A percentile compares a stretch with the other conserved stretches of the same genome.
Conservation (phyloP, 2,888 invertebrate species). For the Dusona sp. region DNA sequence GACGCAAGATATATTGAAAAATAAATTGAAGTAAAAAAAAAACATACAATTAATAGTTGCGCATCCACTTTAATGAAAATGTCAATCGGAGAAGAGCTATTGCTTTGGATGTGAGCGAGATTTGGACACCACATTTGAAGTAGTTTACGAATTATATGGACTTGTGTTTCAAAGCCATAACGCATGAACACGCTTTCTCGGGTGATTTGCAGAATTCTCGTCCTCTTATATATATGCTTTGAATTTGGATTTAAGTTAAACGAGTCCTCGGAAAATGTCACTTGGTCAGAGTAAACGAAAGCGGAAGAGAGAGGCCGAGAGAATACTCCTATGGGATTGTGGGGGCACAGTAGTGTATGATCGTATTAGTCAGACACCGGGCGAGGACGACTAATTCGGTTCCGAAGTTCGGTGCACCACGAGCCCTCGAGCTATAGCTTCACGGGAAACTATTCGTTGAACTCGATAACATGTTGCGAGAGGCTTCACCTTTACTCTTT, state of each 20-base stretch:
- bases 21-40: neutral
- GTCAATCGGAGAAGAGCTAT: neutral
- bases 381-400: slow-evolving; percentile 67
- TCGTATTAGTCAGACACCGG: slow-evolving; percentile 67
- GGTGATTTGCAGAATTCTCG: slow-evolving; percentile 24
- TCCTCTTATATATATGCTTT: neutral
- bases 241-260: slow-evolving; percentile 24
- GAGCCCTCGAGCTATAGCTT: slow-evolving; percentile 37
- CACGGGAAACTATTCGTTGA: slow-evolving; percentile 60
- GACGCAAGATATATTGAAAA: neutral
- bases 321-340: slow-evolving; percentile 37
- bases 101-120: slow-evolving; percentile 5
- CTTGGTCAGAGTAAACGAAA: slow-evolving; percentile 7
- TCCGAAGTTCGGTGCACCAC: slow-evolving; percentile 66
- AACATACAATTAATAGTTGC: neutral
- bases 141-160: slow-evolving; percentile 1
- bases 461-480: slow-evolving; percentile 63
- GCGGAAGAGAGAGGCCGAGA: slow-evolving; percentile 10
- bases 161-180: neutral
- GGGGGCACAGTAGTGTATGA: slow-evolving; percentile 65
- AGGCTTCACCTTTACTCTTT: slow-evolving; percentile 38
- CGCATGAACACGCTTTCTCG: neutral
- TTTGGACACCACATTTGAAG: neutral
- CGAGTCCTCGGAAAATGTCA: slow-evolving; percentile 44
- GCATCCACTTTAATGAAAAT: slow-evolving; percentile 1